These are phyloP conservation scores for Notarius lentiginosus DNA, from an alignment of 2,113 vertebrate species.

Conservation along the genomic window DNA sequence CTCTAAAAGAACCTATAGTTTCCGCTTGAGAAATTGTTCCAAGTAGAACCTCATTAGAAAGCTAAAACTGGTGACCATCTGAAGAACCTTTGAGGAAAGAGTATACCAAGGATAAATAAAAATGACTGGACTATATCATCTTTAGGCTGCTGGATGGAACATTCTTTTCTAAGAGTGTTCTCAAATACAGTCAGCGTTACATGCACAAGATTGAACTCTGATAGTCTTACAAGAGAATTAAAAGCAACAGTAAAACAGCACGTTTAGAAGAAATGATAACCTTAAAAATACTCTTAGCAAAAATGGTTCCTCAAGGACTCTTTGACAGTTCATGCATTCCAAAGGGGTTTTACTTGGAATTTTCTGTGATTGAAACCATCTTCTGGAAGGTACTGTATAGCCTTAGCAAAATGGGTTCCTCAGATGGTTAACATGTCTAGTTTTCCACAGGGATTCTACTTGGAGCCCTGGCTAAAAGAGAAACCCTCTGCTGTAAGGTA, in stretches of 20 bases:
- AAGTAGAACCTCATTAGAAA: background rate
- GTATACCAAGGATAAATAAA: background rate
- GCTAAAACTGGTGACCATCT: background rate
- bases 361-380: background rate
- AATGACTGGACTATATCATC: background rate
- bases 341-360: background rate
- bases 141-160: background rate
- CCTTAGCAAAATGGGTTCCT: background rate
- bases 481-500: background rate
- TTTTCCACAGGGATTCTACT: background rate
- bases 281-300: background rate
- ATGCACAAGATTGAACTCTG: background rate
- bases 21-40: background rate
- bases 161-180: background rate
- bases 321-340: background rate
- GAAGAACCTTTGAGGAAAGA: background rate
- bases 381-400: background rate
- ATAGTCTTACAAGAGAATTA: background rate
- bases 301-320: background rate
- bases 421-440: background rate
- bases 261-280: background rate
- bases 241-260: background rate
- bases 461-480: background rate
- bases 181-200: background rate
- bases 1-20: background rate